These are phyloP conservation scores for Amblyjoppa proteus DNA, from an alignment of 2,888 invertebrate genomes.

Conservation along the genomic window DNA sequence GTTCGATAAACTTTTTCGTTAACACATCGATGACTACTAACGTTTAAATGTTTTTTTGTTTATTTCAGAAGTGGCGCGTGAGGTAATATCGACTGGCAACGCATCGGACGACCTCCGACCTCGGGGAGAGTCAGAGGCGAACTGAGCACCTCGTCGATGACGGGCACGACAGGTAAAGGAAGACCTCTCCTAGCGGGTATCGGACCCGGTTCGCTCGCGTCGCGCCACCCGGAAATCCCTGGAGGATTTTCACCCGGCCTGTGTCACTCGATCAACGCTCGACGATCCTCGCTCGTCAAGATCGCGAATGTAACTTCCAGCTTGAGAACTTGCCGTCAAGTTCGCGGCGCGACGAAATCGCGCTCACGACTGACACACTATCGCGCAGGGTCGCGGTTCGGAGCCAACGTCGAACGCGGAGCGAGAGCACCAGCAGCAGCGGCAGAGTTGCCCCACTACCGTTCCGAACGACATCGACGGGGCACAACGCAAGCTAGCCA, in stretches of 20 bases:
- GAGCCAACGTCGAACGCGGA: constrained; percentile 55
- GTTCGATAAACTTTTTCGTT: not conserved
- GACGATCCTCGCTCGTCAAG: not conserved
- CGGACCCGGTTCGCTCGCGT: not conserved
- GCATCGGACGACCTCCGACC: constrained; percentile 60
- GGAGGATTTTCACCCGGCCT: constrained; percentile 9
- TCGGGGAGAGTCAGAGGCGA: constrained; percentile 55
- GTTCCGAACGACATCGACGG: constrained; percentile 17
- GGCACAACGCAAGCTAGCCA: not conserved
- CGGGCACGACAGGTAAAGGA: constrained; percentile 8
- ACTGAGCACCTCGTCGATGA: constrained; percentile 51
- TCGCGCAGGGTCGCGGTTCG: constrained; percentile 71
- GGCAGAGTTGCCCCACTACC: constrained; percentile 40
- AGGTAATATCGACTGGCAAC: not conserved
- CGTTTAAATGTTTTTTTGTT: not conserved
- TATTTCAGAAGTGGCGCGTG: not conserved
- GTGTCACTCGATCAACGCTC: not conserved
- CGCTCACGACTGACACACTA: constrained; percentile 80
- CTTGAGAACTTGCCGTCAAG: constrained; percentile 44
- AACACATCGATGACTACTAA: not conserved
- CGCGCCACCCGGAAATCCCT: constrained; percentile 4
- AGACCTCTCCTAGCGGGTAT: not conserved
- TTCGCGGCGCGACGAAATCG: constrained; percentile 79
- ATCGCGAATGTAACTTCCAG: not conserved
- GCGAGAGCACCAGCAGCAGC: constrained; percentile 6